A percentile compares a stretch with the other conserved stretches of the same genome.
These are phyloP conservation scores for Protosalanx chinensis DNA, from an alignment of 2,797 vertebrate genomes.

Conservation along the genomic window DNA sequence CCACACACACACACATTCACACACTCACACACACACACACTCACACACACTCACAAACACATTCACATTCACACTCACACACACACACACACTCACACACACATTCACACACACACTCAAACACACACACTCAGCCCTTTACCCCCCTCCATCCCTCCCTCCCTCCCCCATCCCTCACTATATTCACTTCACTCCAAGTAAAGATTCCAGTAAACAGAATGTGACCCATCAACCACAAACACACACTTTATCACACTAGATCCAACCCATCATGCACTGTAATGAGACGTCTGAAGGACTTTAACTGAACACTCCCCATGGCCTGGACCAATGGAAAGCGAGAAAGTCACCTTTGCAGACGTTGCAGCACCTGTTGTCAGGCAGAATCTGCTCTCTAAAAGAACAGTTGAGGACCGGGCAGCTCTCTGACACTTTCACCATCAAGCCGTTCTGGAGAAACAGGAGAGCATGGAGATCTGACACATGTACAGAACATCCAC, in stretches of 20 bases:
- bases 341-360: conserved; percentile 87
- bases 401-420: conserved; percentile 90
- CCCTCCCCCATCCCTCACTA: no score
- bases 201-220: no score
- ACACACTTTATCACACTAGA: conserved; percentile 15
- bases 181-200: no score
- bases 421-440: conserved; percentile 82
- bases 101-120: conserved; percentile 1
- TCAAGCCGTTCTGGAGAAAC: conserved; percentile 81
- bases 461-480: not conserved
- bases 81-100: no score
- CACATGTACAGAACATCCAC: not conserved
- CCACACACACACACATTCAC: no score
- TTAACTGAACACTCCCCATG: not conserved
- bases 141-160: no score
- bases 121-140: conserved; percentile 11
- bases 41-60: no score
- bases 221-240: not conserved
- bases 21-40: no score
- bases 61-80: no score
- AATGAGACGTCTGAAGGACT: conserved; percentile 37
- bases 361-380: conserved; percentile 89
- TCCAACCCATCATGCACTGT: conserved; percentile 45
- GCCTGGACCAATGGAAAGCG: not conserved
- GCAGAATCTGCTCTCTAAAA: conserved; percentile 79